Evolutionary conservation across 1,140 invertebrate species (phyloP), one percentile per base, ranked within the genome.

Genomic region (Drosophila nannoptera): DNA sequence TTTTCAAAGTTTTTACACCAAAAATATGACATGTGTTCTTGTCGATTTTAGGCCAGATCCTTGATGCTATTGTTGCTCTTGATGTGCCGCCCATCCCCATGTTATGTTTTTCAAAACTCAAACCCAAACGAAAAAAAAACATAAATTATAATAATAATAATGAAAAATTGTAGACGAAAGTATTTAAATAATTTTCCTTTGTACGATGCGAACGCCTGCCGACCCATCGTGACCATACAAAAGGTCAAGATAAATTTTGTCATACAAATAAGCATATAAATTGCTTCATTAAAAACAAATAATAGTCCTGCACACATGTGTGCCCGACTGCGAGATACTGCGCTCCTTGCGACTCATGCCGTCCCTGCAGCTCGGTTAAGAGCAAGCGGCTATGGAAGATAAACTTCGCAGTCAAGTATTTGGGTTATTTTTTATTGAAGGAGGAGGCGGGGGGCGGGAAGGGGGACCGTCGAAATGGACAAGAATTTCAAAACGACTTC

Each of bases 11-110:
- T 80, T 84, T 63, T 76, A 73, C 65, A 84, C 73, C 22, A 83
- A 70, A 83, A 76, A 74, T 86, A 69, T 83, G 81, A 80, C 80
- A 84, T 86, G 80, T 84, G 80, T 80, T 84, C 68, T 71, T 78
- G 81, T 74, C 81, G 65, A 69, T 61, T 81, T 72, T 59, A 12
- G 36, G 31, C 56, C 63, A 49, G 46, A 50, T 42, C 48, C 55
- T 61, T 65, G 40, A 53, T 53, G 40, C 43, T 67, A 58, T 68
- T 76, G 54, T 54, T 69, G 58, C 50, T 32, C 54, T 55, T 58
- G 42, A 69, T 58, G 31, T 38, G n/a, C 9, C 29, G 63, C 12
- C 42, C 6, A 11, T 42, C 63, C 43, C 14, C 69, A 55, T 61
- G 63, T 67, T 38, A 67, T 60, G 42, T 71, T 32, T 22, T 3